phyloP scores from a whole-genome alignment of 2,113 vertebrate species.

The chimpanzee (Pan troglodytes) region DNA sequence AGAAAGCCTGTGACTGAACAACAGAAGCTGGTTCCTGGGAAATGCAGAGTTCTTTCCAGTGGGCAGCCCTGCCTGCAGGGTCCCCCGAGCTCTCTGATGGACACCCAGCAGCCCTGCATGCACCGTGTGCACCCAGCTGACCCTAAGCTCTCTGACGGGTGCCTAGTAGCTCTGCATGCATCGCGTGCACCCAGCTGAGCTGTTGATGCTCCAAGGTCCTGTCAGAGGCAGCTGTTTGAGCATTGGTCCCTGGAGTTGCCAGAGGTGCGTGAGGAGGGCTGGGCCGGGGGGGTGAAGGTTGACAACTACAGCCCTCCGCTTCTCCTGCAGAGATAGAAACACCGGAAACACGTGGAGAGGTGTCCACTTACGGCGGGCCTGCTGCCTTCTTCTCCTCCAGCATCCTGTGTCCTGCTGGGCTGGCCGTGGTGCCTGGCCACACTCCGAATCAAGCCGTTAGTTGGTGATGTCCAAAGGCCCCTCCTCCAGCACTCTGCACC shows the following conservation, averaged over 20 bases:
- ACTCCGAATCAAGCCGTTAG: neutral
- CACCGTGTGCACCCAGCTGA: neutral
- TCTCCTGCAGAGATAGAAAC: neutral
- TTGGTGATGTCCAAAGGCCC: neutral
- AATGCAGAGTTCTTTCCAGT: neutral
- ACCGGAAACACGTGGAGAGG: neutral
- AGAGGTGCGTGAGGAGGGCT: rapidly evolving
- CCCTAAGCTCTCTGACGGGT: neutral
- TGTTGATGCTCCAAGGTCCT: neutral
- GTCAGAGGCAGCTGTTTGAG: neutral
- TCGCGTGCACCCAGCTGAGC: neutral
- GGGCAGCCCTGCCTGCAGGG: neutral
- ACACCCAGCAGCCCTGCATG: neutral
- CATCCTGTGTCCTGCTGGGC: neutral
- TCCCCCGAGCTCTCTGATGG: neutral
- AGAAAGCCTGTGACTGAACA: neutral
- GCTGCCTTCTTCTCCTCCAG: rapidly evolving
- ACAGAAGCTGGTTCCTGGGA: neutral
- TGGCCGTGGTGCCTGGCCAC: neutral
- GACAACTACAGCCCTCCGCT: rapidly evolving
- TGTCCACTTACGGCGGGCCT: no score
- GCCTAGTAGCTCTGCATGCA: neutral
- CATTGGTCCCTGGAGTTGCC: neutral
- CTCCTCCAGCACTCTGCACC: neutral
- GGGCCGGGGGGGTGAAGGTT: rapidly evolving